phyloP scores from a whole-genome alignment of 2,888 invertebrate genomes.

The Thera obeliscata region DNA sequence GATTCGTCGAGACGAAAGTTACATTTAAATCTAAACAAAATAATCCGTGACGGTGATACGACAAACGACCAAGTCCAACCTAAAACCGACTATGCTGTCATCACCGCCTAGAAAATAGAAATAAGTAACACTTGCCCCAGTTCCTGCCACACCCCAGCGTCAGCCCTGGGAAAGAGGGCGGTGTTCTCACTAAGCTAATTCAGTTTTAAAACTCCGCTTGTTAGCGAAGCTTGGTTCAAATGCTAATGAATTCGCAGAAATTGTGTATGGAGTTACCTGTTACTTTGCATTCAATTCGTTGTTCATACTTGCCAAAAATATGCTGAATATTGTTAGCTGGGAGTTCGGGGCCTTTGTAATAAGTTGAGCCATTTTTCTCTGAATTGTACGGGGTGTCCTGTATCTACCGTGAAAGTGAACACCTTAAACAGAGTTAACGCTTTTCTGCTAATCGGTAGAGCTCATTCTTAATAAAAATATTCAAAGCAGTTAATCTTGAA shows the following conservation, averaged over 20 bases:
- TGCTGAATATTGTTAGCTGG: constrained; percentile 3
- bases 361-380: not conserved
- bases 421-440: not conserved
- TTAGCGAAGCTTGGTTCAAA: constrained; percentile 29
- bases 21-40: not conserved
- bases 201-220: constrained; percentile 21
- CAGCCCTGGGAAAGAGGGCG: constrained; percentile 33
- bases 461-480: too few relatives aligned
- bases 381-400: not conserved
- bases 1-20: too few relatives aligned
- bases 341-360: not conserved
- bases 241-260: constrained; percentile 32
- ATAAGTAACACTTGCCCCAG: constrained; percentile 19
- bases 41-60: not conserved
- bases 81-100: constrained; percentile 4
- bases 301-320: constrained; percentile 4
- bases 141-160: constrained; percentile 23
- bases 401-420: not conserved
- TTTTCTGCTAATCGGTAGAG: too few relatives aligned
- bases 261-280: constrained; percentile 26
- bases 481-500: not conserved
- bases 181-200: constrained; percentile 40
- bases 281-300: constrained; percentile 14
- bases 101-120: constrained; percentile 1
- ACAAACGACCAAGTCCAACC: not conserved